A percentile compares a stretch with the other conserved stretches of the same genome.
Evolutionary conservation across 2,797 vertebrate genomes (phyloP).

Genomic region (Thripadectes ignobilis): DNA sequence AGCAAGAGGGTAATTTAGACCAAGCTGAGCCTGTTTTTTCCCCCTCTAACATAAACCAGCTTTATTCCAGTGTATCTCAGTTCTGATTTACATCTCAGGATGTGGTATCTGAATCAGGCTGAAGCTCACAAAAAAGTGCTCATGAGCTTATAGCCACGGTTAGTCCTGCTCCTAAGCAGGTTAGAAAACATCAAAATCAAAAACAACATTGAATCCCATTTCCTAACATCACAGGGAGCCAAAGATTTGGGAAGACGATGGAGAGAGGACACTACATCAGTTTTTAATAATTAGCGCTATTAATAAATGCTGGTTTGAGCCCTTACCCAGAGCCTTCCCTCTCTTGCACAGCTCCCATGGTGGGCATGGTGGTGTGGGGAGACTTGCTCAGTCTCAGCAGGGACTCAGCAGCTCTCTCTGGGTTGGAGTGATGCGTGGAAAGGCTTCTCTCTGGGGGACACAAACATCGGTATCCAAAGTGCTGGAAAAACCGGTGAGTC

Average conservation of each 20-base stretch:
- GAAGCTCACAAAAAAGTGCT: neutral
- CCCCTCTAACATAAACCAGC: neutral
- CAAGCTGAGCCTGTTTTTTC: neutral
- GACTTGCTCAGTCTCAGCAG: neutral
- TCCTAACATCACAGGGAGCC: neutral
- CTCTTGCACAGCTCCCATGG: accelerated
- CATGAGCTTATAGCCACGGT: neutral
- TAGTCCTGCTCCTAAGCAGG: neutral
- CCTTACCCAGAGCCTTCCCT: accelerated
- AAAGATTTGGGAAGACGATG: neutral
- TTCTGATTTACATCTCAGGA: neutral
- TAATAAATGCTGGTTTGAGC: neutral
- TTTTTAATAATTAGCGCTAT: neutral
- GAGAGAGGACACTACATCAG: neutral
- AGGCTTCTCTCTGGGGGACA: neutral
- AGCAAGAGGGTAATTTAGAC: neutral
- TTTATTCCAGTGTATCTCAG: neutral
- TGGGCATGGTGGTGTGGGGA: neutral
- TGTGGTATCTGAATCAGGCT: neutral
- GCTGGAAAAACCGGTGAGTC: constrained; percentile 25
- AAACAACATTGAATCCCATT: neutral
- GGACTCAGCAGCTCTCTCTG: neutral
- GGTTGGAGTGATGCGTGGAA: neutral
- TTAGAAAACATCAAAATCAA: neutral
- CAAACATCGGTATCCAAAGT: neutral